phyloP scores from a whole-genome alignment of 2,888 invertebrate species.

The Falcaria lacertinaria region DNA sequence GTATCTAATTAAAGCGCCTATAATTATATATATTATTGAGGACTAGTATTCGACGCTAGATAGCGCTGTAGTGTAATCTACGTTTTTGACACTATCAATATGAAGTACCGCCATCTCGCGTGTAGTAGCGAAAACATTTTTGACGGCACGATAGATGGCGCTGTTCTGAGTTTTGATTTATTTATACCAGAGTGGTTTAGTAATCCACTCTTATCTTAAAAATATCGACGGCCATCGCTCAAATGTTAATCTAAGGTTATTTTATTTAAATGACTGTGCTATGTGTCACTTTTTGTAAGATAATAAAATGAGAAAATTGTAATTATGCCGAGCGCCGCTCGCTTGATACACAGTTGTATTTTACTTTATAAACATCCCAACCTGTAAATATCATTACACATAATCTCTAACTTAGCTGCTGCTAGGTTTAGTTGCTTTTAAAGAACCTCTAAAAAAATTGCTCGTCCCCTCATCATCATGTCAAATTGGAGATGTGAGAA shows the following conservation, averaged over 20 bases:
- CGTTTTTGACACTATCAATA: slow-evolving; percentile 11
- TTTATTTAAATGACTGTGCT: slow-evolving; percentile 5
- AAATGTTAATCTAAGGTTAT: slow-evolving; percentile 6
- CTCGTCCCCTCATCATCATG: too few species aligned
- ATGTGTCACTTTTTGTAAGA: slow-evolving; percentile 22
- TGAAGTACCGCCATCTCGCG: slow-evolving; percentile 25
- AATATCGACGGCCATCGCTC: slow-evolving; percentile 4
- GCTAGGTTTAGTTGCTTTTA: too few species aligned
- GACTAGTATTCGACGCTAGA: slow-evolving; percentile 17
- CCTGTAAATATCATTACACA: too few species aligned
- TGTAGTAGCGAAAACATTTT: slow-evolving; percentile 9
- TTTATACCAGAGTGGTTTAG: neutral
- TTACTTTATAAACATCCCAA: too few species aligned
- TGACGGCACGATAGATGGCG: neutral
- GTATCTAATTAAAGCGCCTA: slow-evolving; percentile 21
- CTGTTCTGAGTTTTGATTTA: neutral
- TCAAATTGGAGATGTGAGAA: too few species aligned
- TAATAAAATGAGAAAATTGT: slow-evolving; percentile 36
- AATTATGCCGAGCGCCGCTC: too few species aligned
- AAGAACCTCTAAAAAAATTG: too few species aligned
- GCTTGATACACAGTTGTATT: too few species aligned
- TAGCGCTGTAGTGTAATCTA: slow-evolving; percentile 26
- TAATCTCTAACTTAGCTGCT: too few species aligned
- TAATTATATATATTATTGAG: slow-evolving; percentile 3
- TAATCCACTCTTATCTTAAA: neutral